Percentiles rank a stretch among this genome's conserved stretches.
These are phyloP conservation scores for Dendroctonus valens DNA, from an alignment of 1,140 invertebrate species.

Conservation along the genomic window DNA sequence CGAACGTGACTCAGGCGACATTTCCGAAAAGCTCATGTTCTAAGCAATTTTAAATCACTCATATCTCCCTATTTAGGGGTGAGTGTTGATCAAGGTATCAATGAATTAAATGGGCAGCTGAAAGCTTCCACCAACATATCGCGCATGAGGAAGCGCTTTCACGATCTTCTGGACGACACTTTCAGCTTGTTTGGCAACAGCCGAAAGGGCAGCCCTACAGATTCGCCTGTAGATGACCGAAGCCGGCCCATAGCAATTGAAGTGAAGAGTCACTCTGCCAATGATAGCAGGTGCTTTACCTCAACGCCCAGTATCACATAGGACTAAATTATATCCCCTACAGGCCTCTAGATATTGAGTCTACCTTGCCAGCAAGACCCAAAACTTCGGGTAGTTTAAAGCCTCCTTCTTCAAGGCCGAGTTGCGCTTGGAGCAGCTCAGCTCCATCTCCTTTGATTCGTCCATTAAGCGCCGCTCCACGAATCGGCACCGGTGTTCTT, in stretches of 20 bases:
- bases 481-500: neutral
- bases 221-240: conserved; percentile 38
- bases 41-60: too few relatives aligned
- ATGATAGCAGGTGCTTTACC: conserved; percentile 51
- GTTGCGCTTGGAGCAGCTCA: conserved; percentile 54
- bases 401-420: conserved; percentile 35
- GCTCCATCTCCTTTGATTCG: conserved; percentile 47
- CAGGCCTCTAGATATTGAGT: neutral
- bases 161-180: conserved; percentile 67
- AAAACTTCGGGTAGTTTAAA: conserved; percentile 49
- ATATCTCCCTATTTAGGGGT: conserved; percentile 35
- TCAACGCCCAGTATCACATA: neutral
- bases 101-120: conserved; percentile 42
- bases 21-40: too few relatives aligned
- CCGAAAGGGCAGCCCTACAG: conserved; percentile 52
- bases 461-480: conserved; percentile 56
- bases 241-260: conserved; percentile 37
- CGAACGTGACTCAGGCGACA: too few relatives aligned
- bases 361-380: conserved; percentile 43
- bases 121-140: conserved; percentile 50
- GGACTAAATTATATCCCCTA: neutral
- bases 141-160: conserved; percentile 61
- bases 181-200: conserved; percentile 63
- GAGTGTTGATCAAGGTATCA: conserved; percentile 43
- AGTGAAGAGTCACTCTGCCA: conserved; percentile 53